A percentile compares a stretch with the other conserved stretches of the same genome.
These are phyloP conservation scores for Zophobas atratus DNA, from an alignment of 1,140 invertebrate species.

Conservation along the genomic window DNA sequence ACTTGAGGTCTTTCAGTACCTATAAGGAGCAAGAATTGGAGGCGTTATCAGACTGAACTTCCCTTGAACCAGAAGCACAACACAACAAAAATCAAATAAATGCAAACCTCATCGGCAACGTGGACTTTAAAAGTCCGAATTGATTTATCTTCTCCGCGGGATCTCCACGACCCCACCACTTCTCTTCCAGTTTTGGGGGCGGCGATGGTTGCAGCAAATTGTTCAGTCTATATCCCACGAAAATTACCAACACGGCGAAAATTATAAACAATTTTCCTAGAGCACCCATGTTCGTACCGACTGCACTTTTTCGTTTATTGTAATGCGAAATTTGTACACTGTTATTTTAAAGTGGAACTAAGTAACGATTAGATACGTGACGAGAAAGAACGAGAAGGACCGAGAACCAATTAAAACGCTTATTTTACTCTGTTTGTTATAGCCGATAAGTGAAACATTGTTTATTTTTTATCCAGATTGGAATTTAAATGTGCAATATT, in stretches of 20 bases:
- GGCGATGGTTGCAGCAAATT: conserved; percentile 40
- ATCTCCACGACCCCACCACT: conserved; percentile 69
- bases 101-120: conserved; percentile 65
- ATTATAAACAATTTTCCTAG: conserved; percentile 8
- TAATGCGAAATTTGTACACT: too few relatives aligned
- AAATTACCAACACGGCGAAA: background rate
- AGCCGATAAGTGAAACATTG: too few relatives aligned
- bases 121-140: conserved; percentile 71
- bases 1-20: conserved; percentile 75
- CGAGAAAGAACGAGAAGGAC: too few relatives aligned
- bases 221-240: conserved; percentile 27
- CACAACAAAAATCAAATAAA: conserved; percentile 69
- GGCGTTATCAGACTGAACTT: too few relatives aligned
- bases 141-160: conserved; percentile 63
- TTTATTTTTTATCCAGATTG: too few relatives aligned
- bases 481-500: too few relatives aligned
- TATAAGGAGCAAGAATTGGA: conserved; percentile 55
- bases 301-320: too few relatives aligned
- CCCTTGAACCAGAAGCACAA: too few relatives aligned
- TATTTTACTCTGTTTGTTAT: too few relatives aligned
- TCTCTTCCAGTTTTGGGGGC: conserved; percentile 59
- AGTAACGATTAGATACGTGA: too few relatives aligned
- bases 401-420: too few relatives aligned
- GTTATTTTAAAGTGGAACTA: too few relatives aligned
- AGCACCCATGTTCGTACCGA: conserved; percentile 4